A percentile compares a stretch with the other conserved stretches of the same genome.
Conservation (phyloP, 2,113 vertebrate genomes). For the Salvelinus sp. region DNA sequence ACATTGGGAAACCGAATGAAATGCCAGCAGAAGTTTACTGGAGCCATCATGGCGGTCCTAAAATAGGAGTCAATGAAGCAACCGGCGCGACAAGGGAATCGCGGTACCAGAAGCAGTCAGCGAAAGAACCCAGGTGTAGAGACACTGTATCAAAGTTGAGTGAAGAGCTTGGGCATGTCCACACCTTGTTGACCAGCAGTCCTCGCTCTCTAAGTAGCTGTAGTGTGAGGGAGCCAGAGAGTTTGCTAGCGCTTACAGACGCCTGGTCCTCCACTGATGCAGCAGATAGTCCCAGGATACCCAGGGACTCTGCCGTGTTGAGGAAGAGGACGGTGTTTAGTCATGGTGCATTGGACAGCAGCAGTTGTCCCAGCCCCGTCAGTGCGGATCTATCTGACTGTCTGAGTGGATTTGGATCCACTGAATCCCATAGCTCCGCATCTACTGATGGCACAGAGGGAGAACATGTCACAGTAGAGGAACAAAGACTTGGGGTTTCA, state of each 20-base stretch:
- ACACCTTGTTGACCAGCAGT: slow-evolving; percentile 37
- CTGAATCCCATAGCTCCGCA: slow-evolving; percentile 35
- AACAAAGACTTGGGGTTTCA: slow-evolving; percentile 23
- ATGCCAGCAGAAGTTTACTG: no score
- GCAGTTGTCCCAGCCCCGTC: slow-evolving; percentile 44
- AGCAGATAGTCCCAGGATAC: slow-evolving; percentile 63
- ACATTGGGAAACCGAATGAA: not conserved
- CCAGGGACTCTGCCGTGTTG: slow-evolving; percentile 43
- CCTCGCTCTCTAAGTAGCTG: slow-evolving; percentile 47
- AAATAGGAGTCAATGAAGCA: slow-evolving; percentile 38
- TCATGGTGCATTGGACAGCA: slow-evolving; percentile 28
- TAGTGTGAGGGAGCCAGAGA: slow-evolving; percentile 62
- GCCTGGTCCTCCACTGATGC: slow-evolving; percentile 80
- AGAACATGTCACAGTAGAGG: slow-evolving; percentile 38
- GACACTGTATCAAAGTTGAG: slow-evolving; percentile 29
- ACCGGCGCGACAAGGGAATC: not conserved
- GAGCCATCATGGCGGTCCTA: slow-evolving; percentile 25
- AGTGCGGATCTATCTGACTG: slow-evolving; percentile 48
- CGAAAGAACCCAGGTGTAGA: slow-evolving; percentile 15
- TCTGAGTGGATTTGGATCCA: slow-evolving; percentile 30
- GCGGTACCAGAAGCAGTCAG: slow-evolving; percentile 1
- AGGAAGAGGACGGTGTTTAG: slow-evolving; percentile 48
- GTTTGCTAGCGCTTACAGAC: slow-evolving; percentile 64
- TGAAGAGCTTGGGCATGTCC: slow-evolving; percentile 44
- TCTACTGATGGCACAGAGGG: slow-evolving; percentile 40